A percentile compares a stretch with the other conserved stretches of the same genome.
Conservation (phyloP, 2,113 vertebrate genomes). For the Sterna hirundo region DNA sequence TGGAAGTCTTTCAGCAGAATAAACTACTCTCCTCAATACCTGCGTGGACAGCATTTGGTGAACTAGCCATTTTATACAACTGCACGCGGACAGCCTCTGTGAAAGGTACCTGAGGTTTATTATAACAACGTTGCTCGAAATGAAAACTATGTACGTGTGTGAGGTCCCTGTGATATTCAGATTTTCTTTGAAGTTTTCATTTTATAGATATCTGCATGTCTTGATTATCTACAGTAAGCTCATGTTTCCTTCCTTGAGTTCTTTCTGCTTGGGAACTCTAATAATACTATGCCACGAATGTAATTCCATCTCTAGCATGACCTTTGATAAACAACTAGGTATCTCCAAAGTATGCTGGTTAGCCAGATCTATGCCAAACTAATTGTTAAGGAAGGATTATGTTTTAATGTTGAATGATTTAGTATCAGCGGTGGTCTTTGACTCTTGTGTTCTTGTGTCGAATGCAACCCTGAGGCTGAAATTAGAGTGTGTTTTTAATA, state of each 20-base stretch:
- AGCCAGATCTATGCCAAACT: neutral
- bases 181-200: neutral
- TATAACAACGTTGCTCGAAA: rapidly evolving
- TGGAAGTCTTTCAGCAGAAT: constrained; percentile 90
- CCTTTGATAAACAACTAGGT: neutral
- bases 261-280: neutral
- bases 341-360: neutral
- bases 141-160: neutral
- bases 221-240: neutral
- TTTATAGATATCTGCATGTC: neutral
- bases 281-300: neutral
- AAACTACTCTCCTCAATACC: constrained; percentile 86
- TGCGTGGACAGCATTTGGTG: constrained; percentile 91
- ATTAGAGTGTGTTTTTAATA: neutral
- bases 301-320: neutral
- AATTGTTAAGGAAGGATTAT: neutral
- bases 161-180: neutral
- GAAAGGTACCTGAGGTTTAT: constrained; percentile 78
- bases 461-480: neutral
- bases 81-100: constrained; percentile 92
- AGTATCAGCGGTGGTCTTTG: neutral
- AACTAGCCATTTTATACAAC: constrained; percentile 93
- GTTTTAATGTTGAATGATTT: neutral
- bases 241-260: neutral
- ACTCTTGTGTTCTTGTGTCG: neutral